These are phyloP conservation scores for Morinoia aosen DNA, from an alignment of 2,888 invertebrate species.

Conservation along the genomic window DNA sequence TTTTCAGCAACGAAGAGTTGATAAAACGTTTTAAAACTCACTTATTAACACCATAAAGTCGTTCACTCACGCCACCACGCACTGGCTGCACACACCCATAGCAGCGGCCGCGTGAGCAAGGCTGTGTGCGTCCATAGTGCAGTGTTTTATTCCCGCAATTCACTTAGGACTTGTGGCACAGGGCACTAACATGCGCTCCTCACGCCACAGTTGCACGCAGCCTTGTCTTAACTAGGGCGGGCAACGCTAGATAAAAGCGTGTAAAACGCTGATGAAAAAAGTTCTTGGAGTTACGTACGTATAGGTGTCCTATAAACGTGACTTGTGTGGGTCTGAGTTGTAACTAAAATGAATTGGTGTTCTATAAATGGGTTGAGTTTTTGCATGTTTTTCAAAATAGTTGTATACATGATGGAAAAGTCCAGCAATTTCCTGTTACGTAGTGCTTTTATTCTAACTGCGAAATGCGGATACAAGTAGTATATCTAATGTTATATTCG, in stretches of 20 bases:
- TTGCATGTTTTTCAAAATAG: too few relatives aligned
- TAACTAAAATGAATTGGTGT: too few relatives aligned
- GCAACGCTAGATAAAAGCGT: not conserved
- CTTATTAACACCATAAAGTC: not conserved
- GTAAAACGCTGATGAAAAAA: too few relatives aligned
- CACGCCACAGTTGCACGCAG: slow-evolving; percentile 10
- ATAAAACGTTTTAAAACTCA: not conserved
- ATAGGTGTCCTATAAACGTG: too few relatives aligned
- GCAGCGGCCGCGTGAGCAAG: not conserved
- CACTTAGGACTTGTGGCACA: not conserved
- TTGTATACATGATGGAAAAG: too few relatives aligned
- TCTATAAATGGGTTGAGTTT: too few relatives aligned
- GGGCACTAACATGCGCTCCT: not conserved
- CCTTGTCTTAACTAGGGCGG: not conserved
- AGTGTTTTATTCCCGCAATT: not conserved
- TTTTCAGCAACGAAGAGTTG: not conserved
- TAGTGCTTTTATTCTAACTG: too few relatives aligned
- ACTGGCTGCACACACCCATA: not conserved
- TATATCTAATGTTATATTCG: too few relatives aligned
- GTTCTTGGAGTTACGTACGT: too few relatives aligned
- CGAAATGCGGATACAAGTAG: too few relatives aligned
- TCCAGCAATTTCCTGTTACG: too few relatives aligned
- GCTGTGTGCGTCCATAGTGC: not conserved
- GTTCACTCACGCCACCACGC: not conserved
- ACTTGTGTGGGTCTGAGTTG: too few relatives aligned